These are phyloP conservation scores for Margaritifera margaritifera DNA, from an alignment of 2,888 invertebrate species.

Conservation along the genomic window DNA sequence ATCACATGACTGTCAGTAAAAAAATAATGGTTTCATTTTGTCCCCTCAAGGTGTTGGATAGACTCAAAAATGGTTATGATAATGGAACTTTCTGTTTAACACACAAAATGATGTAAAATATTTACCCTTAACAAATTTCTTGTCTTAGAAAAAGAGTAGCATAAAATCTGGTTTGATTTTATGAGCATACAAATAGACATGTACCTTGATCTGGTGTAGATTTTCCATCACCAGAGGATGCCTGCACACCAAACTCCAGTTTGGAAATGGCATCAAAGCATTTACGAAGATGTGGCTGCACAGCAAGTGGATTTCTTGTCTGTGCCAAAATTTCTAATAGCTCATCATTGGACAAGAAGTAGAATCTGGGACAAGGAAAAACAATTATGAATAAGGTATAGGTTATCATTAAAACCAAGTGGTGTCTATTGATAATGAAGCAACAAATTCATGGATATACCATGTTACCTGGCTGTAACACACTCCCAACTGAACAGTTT, in stretches of 20 bases:
- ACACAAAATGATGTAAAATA: neutral
- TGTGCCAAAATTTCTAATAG: constrained; percentile 91
- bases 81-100: neutral
- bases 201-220: constrained; percentile 49
- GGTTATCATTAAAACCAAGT: no score
- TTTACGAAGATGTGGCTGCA: constrained; percentile 91
- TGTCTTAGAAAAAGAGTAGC: neutral
- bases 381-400: neutral
- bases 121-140: neutral
- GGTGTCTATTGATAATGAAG: neutral
- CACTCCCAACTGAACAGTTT: neutral
- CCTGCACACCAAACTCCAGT: constrained; percentile 71
- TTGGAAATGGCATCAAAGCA: constrained; percentile 80
- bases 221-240: constrained; percentile 51
- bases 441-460: neutral
- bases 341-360: constrained; percentile 92
- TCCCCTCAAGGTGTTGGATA: neutral
- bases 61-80: neutral
- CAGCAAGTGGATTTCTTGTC: constrained; percentile 87
- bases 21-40: no score
- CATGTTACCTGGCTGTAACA: neutral
- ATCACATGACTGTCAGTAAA: no score
- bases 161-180: neutral
- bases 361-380: constrained; percentile 78
- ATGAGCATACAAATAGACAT: neutral